Evolutionary conservation across 1,140 invertebrate genomes (phyloP).

Genomic region (Rhopalosiphum padi): DNA sequence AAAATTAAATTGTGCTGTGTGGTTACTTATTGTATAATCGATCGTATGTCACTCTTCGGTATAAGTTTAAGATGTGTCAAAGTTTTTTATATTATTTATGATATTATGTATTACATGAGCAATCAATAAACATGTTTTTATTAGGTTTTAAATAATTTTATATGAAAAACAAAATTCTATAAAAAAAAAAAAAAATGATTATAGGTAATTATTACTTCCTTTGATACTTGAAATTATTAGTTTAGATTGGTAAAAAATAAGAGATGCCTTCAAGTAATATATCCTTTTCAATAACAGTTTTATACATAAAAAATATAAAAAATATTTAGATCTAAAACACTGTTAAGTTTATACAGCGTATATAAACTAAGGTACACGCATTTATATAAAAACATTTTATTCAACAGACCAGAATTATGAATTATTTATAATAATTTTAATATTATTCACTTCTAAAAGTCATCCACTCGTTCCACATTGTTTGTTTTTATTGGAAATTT

Average conservation of each 20-base stretch:
- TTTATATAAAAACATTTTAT: background rate
- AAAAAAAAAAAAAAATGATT: background rate
- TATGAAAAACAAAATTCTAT: background rate
- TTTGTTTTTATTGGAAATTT: background rate
- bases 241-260: background rate
- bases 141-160: background rate
- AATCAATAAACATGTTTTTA: background rate
- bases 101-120: background rate
- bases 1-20: background rate
- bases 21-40: background rate
- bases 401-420: background rate
- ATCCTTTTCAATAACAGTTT: background rate
- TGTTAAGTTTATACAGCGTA: background rate
- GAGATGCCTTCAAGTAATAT: background rate
- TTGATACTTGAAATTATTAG: background rate
- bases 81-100: too few species aligned
- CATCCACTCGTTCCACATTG: background rate
- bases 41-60: background rate
- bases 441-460: background rate
- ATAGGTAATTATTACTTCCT: background rate
- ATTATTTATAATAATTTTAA: constrained; percentile 18
- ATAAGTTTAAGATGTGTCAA: background rate
- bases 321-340: background rate
- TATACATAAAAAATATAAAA: background rate
- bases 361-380: background rate